These are phyloP conservation scores for Lycaena phlaeas DNA, from an alignment of 2,888 invertebrate genomes.

Conservation along the genomic window DNA sequence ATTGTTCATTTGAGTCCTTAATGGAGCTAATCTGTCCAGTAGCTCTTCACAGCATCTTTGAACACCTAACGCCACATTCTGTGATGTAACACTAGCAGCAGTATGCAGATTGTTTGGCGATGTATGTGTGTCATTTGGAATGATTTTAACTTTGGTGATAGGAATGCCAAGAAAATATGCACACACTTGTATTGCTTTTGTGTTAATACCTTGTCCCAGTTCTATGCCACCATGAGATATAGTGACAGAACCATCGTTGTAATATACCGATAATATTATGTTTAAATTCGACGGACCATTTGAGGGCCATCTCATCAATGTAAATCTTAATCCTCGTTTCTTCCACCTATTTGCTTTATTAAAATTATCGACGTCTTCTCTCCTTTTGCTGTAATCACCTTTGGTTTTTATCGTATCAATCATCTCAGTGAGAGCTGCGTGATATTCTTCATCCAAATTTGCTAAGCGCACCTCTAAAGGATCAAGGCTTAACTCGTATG, in stretches of 20 bases:
- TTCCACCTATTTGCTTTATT: constrained; percentile 79
- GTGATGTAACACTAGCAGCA: constrained; percentile 76
- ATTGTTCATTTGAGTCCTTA: constrained; percentile 48
- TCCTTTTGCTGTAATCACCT: constrained; percentile 51
- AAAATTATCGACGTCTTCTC: constrained; percentile 48
- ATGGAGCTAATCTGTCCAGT: constrained; percentile 49
- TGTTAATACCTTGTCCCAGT: constrained; percentile 84
- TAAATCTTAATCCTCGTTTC: constrained; percentile 65
- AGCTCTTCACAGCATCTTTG: constrained; percentile 61
- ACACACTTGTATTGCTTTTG: constrained; percentile 81
- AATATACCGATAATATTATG: constrained; percentile 75
- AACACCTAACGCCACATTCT: constrained; percentile 73
- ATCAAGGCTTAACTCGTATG: constrained; percentile 59
- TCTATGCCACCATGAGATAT: constrained; percentile 78
- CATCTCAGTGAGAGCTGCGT: constrained; percentile 51
- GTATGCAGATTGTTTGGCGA: constrained; percentile 71
- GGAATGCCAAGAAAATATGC: constrained; percentile 79
- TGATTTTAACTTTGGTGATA: constrained; percentile 71
- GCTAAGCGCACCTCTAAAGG: constrained; percentile 54
- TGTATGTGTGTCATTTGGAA: constrained; percentile 65
- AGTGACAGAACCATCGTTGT: constrained; percentile 76
- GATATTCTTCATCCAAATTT: constrained; percentile 30
- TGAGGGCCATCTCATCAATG: constrained; percentile 67
- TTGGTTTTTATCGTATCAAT: constrained; percentile 50
- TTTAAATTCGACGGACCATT: constrained; percentile 59